A percentile compares a stretch with the other conserved stretches of the same genome.
Evolutionary conservation across 2,113 vertebrate genomes (phyloP).

Genomic region (Eleginops maclovinus): DNA sequence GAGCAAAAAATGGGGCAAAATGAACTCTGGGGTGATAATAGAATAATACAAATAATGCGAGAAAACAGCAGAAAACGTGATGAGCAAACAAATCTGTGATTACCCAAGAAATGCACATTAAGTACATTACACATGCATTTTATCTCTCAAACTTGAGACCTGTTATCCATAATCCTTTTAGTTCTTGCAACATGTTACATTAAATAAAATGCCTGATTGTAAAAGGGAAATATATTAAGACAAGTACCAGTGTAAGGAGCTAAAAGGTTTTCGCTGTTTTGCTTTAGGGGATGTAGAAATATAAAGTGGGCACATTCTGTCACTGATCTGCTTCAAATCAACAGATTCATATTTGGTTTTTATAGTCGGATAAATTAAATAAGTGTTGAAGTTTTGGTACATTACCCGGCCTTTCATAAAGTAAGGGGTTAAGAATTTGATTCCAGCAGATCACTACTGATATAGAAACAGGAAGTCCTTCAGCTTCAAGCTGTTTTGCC

Average conservation of each 20-base stretch:
- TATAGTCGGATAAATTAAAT: constrained; percentile 39
- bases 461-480: constrained; percentile 64
- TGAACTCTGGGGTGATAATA: constrained; percentile 47
- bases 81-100: constrained; percentile 43
- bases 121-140: constrained; percentile 71
- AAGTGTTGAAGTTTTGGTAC: constrained; percentile 62
- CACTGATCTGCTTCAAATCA: constrained; percentile 47
- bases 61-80: constrained; percentile 66
- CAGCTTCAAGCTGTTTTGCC: constrained; percentile 49
- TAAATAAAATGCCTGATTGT: constrained; percentile 48
- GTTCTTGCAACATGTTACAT: constrained; percentile 47
- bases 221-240: constrained; percentile 51
- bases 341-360: constrained; percentile 63
- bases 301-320: constrained; percentile 36
- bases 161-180: constrained; percentile 37
- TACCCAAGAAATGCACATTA: constrained; percentile 58
- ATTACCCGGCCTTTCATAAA: constrained; percentile 47
- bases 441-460: constrained; percentile 55
- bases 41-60: constrained; percentile 65
- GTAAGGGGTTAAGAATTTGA: constrained; percentile 13
- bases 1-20: constrained; percentile 67
- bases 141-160: constrained; percentile 55
- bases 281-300: constrained; percentile 40
- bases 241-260: constrained; percentile 72
- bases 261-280: constrained; percentile 30